Evolutionary conservation across 2,797 vertebrate species (phyloP).

Genomic region (Dendrocincla fuliginosa): DNA sequence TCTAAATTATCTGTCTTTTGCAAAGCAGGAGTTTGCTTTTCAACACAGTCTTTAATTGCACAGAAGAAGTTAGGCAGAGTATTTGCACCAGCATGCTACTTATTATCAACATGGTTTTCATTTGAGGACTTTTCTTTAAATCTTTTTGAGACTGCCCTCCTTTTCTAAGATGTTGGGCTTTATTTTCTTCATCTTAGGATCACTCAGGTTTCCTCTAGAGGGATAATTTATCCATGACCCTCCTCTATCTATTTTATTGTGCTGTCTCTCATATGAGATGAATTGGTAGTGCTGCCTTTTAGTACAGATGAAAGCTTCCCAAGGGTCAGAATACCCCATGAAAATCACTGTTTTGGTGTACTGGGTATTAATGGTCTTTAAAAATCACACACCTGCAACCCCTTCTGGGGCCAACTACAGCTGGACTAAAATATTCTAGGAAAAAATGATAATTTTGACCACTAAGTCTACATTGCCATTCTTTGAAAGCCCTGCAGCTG

Average conservation of each 20-base stretch:
- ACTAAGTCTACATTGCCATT: background rate
- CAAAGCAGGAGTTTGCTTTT: conserved; percentile 56
- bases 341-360: background rate
- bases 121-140: background rate
- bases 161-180: background rate
- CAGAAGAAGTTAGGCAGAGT: conserved; percentile 15
- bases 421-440: background rate
- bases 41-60: conserved; percentile 39
- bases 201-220: background rate
- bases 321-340: background rate
- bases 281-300: background rate
- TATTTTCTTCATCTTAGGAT: background rate
- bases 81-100: conserved; percentile 43
- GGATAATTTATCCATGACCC: background rate
- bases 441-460: background rate
- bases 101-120: conserved; percentile 28
- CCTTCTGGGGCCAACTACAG: background rate
- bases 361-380: background rate
- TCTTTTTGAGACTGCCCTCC: background rate
- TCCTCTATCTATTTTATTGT: background rate
- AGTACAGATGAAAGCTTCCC: background rate
- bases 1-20: conserved; percentile 54
- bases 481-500: background rate
- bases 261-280: background rate
- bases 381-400: background rate